Percentiles rank a stretch among this genome's conserved stretches.
Evolutionary conservation across 2,113 vertebrate species (phyloP).

Genomic region (Lucifuga dentata): DNA sequence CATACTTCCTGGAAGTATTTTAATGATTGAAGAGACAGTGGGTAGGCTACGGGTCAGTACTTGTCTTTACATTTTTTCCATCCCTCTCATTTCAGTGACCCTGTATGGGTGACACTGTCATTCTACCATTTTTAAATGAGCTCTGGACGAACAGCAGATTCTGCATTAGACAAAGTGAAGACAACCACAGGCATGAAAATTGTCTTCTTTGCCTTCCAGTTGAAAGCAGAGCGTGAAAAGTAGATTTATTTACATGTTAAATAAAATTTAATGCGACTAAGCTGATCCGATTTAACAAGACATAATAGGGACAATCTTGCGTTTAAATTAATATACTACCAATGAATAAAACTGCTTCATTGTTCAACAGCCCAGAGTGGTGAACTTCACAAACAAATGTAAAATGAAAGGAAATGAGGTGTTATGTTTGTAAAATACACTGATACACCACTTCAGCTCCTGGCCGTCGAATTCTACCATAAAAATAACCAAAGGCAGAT

Average conservation of each 20-base stretch:
- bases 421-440: constrained; percentile 73
- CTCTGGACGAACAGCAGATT: constrained; percentile 53
- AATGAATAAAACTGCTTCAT: background rate
- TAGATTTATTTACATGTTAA: constrained; percentile 1
- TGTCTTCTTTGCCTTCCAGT: constrained; percentile 55
- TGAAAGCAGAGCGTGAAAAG: constrained; percentile 31
- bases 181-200: constrained; percentile 43
- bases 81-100: constrained; percentile 77
- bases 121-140: constrained; percentile 82
- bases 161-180: constrained; percentile 53
- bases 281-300: background rate
- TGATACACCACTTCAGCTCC: constrained; percentile 51
- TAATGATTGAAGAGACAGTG: constrained; percentile 84
- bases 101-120: constrained; percentile 76
- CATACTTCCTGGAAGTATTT: constrained; percentile 78
- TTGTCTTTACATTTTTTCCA: constrained; percentile 78
- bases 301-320: constrained; percentile 10
- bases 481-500: constrained; percentile 67
- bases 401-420: constrained; percentile 68
- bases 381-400: constrained; percentile 65
- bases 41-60: constrained; percentile 80
- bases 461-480: constrained; percentile 60
- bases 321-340: constrained; percentile 17
- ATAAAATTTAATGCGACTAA: background rate
- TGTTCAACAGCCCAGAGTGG: constrained; percentile 23